Evolutionary conservation across 2,888 invertebrate genomes (phyloP).

Genomic region (Drosophila austrosaltans): DNA sequence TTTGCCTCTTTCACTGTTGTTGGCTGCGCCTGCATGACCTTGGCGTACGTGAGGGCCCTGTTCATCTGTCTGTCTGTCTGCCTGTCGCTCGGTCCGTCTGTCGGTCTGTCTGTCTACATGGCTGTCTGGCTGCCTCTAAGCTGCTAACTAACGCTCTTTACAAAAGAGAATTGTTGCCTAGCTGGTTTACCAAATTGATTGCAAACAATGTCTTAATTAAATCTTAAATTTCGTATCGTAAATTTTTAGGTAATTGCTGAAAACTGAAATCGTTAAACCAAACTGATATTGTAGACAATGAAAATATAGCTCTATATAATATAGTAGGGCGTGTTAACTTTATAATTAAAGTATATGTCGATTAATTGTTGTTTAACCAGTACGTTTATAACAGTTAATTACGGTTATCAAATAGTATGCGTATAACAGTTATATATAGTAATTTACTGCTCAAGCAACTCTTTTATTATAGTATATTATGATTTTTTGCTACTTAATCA

Average conservation of each 20-base stretch:
- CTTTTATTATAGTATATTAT: no score
- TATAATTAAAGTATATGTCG: no score
- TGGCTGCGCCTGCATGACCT: conserved; percentile 52
- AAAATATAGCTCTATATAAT: no score
- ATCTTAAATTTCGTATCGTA: not conserved
- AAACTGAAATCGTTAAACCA: not conserved
- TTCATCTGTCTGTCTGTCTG: conserved; percentile 50
- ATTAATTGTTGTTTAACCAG: not conserved
- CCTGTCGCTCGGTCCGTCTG: conserved; percentile 14
- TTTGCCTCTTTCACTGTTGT: conserved; percentile 31
- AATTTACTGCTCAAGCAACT: no score
- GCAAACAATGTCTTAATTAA: conserved; percentile 14
- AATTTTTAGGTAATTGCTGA: not conserved
- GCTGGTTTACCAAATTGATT: conserved; percentile 15
- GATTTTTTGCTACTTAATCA: no score
- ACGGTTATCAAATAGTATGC: no score
- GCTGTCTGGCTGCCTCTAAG: conserved; percentile 21
- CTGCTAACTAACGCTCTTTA: conserved; percentile 35
- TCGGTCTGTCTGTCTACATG: conserved; percentile 41
- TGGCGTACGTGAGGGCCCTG: conserved; percentile 64
- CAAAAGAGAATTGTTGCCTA: conserved; percentile 14
- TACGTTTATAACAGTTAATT: not conserved
- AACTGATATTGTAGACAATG: no score
- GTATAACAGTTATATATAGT: no score
- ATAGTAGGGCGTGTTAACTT: no score